Percentiles rank a stretch among this genome's conserved stretches.
These are phyloP conservation scores for Volucella inflata DNA, from an alignment of 2,888 invertebrate genomes.

Conservation along the genomic window DNA sequence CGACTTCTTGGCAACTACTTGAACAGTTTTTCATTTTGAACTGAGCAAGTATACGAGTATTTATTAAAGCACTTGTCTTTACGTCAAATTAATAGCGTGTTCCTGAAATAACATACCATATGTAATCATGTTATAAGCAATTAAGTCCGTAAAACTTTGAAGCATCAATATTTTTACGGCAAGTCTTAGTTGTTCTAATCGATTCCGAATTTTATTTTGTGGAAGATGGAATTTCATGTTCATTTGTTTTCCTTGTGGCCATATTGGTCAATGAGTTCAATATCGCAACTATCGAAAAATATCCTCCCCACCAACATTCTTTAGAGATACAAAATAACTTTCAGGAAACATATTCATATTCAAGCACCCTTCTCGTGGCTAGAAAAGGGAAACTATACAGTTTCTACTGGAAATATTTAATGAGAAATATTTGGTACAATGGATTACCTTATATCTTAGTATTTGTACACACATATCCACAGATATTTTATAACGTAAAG, in stretches of 20 bases:
- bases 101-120: too few relatives aligned
- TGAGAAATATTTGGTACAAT: conserved; percentile 45
- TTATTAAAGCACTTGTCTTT: too few relatives aligned
- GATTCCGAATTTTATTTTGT: conserved; percentile 22
- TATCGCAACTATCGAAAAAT: conserved; percentile 12
- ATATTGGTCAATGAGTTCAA: conserved; percentile 9
- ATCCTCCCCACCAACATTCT: neutral
- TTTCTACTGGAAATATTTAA: conserved; percentile 5
- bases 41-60: too few relatives aligned
- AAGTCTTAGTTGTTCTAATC: conserved; percentile 9
- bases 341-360: conserved; percentile 29
- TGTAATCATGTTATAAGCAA: neutral
- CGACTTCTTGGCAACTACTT: too few relatives aligned
- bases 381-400: conserved; percentile 34
- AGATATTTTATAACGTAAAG: neutral
- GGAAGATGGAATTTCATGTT: conserved; percentile 14
- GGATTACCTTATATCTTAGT: conserved; percentile 8
- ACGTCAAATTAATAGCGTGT: too few relatives aligned
- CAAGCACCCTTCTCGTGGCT: neutral
- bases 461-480: neutral
- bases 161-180: neutral
- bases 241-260: conserved; percentile 9
- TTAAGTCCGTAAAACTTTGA: neutral
- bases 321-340: conserved; percentile 17
- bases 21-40: too few relatives aligned